Percentiles rank a stretch among this genome's conserved stretches.
Conservation (phyloP, 2,888 invertebrate genomes). For the Meliscaeva auricollis region DNA sequence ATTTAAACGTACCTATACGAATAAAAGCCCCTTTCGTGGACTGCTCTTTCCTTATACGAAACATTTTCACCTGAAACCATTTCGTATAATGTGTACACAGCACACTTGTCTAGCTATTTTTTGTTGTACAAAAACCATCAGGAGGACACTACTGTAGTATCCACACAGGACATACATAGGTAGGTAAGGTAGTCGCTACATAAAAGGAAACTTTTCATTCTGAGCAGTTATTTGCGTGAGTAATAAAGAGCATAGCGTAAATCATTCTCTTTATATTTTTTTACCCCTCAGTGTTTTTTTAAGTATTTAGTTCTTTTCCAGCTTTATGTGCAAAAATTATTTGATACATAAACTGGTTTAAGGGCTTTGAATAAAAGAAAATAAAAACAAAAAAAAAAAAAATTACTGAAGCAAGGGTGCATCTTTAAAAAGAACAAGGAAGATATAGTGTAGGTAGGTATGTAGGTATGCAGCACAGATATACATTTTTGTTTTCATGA, state of each 20-base stretch:
- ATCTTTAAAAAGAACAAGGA: neutral
- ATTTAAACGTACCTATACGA: conserved; percentile 18
- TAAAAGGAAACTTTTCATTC: conserved; percentile 43
- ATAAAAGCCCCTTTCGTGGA: conserved; percentile 25
- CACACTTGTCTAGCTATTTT: conserved; percentile 33
- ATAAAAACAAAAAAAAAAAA: neutral
- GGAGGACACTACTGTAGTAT: conserved; percentile 10
- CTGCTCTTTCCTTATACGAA: conserved; percentile 41
- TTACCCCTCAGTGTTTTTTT: neutral
- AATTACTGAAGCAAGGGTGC: neutral
- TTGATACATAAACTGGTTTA: conserved; percentile 14
- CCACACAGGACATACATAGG: neutral
- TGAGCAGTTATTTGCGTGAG: conserved; percentile 56
- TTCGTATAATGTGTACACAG: conserved; percentile 1
- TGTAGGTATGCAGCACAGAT: neutral
- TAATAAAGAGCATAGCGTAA: conserved; percentile 47
- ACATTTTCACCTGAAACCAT: conserved; percentile 54
- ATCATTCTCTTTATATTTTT: conserved; percentile 27
- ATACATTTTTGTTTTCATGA: neutral
- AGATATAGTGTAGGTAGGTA: too few relatives aligned
- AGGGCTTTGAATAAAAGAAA: neutral
- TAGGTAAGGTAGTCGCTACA: neutral
- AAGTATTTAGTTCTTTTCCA: conserved; percentile 27
- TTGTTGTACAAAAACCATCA: conserved; percentile 40
- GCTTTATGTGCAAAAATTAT: conserved; percentile 11